These are phyloP conservation scores for Chiloscyllium punctatum DNA, from an alignment of 2,797 vertebrate genomes.

Conservation along the genomic window DNA sequence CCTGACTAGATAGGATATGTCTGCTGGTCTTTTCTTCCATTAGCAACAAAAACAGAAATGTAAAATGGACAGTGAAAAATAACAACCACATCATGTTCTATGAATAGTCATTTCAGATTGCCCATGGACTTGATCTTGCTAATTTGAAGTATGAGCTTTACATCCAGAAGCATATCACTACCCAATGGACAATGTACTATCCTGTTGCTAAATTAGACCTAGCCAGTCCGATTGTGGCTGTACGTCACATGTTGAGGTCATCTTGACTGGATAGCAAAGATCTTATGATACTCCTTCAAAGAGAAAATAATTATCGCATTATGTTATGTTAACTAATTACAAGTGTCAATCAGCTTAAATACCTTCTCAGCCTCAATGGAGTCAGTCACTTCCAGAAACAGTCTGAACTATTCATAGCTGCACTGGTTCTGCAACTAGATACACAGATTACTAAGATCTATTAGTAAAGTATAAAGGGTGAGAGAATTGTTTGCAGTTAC, in stretches of 20 bases:
- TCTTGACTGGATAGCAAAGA: not conserved
- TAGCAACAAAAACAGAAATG: not conserved
- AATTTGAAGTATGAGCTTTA: not conserved
- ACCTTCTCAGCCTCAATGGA: not conserved
- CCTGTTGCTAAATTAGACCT: not conserved
- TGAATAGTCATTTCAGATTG: not conserved
- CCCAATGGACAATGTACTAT: not conserved
- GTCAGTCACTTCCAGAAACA: not conserved
- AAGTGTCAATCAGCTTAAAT: not conserved
- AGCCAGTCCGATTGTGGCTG: not conserved
- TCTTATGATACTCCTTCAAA: not conserved
- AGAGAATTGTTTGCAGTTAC: not conserved
- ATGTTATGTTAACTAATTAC: not conserved
- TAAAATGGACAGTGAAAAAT: not conserved
- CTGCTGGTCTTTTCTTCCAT: not conserved
- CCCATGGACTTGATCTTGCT: not conserved
- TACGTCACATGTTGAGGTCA: not conserved
- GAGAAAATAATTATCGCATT: not conserved
- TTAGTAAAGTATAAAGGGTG: too few relatives aligned
- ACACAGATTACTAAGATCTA: not conserved
- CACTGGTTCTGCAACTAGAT: not conserved
- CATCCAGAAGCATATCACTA: not conserved
- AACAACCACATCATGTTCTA: not conserved
- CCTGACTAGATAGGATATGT: not conserved
- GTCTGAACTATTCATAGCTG: not conserved